phyloP scores from a whole-genome alignment of 1,140 invertebrate species.

The Pseudomyrmex flavicornis region DNA sequence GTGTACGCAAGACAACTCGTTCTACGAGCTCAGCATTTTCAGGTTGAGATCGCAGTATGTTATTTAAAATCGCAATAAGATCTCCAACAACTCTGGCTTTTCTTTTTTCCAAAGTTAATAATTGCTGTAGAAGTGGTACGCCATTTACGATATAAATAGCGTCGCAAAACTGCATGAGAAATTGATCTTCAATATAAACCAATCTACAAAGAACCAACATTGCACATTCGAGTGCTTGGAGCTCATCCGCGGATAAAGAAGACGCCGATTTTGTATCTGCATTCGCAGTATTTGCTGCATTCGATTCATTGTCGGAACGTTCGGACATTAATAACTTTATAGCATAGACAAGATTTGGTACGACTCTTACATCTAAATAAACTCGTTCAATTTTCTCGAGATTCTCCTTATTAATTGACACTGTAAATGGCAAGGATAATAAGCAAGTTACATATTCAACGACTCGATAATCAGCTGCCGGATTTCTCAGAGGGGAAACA shows the following conservation, averaged over 20 bases:
- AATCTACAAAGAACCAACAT: slow-evolving; percentile 90
- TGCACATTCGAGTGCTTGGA: slow-evolving; percentile 88
- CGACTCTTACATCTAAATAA: slow-evolving; percentile 90
- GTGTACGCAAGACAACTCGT: slow-evolving; percentile 86
- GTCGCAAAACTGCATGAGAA: slow-evolving; percentile 92
- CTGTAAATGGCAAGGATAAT: slow-evolving; percentile 89
- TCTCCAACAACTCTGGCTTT: slow-evolving; percentile 88
- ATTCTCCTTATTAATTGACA: slow-evolving; percentile 85
- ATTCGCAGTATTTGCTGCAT: slow-evolving; percentile 72
- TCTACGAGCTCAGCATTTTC: slow-evolving; percentile 91
- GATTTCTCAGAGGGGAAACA: slow-evolving; percentile 89
- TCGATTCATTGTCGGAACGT: slow-evolving; percentile 58
- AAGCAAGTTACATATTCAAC: slow-evolving; percentile 89
- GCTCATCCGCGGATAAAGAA: slow-evolving; percentile 86
- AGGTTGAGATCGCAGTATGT: slow-evolving; percentile 90
- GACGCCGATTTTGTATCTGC: slow-evolving; percentile 83
- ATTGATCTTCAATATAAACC: slow-evolving; percentile 89
- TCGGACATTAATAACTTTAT: slow-evolving; percentile 87
- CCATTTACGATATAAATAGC: slow-evolving; percentile 89
- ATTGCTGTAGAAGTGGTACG: slow-evolving; percentile 78
- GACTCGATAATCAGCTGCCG: slow-evolving; percentile 87
- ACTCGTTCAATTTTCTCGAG: slow-evolving; percentile 88
- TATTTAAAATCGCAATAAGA: slow-evolving; percentile 90
- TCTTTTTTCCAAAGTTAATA: slow-evolving; percentile 86
- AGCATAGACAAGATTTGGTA: slow-evolving; percentile 91